These are phyloP conservation scores for Hyposoter didymator DNA, from an alignment of 2,888 invertebrate genomes.

Conservation along the genomic window DNA sequence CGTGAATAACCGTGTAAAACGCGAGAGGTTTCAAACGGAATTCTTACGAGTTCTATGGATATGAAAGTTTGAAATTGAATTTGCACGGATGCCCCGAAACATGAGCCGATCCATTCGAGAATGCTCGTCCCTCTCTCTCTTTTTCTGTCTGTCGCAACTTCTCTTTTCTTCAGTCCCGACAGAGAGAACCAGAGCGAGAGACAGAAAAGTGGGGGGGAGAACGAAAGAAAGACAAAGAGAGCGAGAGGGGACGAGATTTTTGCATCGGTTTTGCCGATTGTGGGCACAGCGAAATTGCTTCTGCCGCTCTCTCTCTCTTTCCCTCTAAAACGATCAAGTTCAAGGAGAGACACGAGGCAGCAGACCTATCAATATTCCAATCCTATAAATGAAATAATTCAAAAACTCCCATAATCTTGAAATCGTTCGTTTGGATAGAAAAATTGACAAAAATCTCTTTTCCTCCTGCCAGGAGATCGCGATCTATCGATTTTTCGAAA, in stretches of 20 bases:
- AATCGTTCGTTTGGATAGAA: too few species aligned
- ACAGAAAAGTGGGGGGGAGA: constrained; percentile 11
- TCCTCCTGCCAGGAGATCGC: too few species aligned
- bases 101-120: constrained; percentile 60
- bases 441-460: too few species aligned
- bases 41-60: constrained; percentile 72
- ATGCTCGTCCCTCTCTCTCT: constrained; percentile 31
- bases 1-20: constrained; percentile 32
- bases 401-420: too few species aligned
- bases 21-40: constrained; percentile 72
- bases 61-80: constrained; percentile 69
- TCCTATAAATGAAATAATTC: constrained; percentile 12
- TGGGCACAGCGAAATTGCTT: constrained; percentile 65
- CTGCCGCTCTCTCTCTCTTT: constrained; percentile 26
- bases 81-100: constrained; percentile 66
- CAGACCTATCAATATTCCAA: constrained; percentile 54
- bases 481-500: too few species aligned
- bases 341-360: constrained; percentile 46
- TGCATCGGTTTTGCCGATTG: constrained; percentile 60
- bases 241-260: constrained; percentile 18
- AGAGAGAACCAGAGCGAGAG: constrained; percentile 22
- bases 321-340: constrained; percentile 61
- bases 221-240: constrained; percentile 1
- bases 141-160: constrained; percentile 21
- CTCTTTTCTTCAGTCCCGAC: constrained; percentile 47